A percentile compares a stretch with the other conserved stretches of the same genome.
Evolutionary conservation across 2,113 vertebrate genomes (phyloP).

Genomic region (Aepyceros melampus): DNA sequence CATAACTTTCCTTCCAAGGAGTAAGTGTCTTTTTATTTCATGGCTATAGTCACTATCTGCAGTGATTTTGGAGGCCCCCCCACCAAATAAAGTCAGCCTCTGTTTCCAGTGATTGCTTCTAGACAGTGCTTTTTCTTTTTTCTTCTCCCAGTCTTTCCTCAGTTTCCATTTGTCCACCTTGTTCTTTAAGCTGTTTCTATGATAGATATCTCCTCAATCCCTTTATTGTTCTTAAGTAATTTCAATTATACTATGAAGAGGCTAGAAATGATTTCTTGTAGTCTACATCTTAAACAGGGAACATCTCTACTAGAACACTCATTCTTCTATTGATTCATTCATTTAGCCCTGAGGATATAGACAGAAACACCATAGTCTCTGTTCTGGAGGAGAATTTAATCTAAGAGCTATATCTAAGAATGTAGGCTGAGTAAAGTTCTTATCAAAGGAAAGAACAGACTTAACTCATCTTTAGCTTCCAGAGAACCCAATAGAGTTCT

Average conservation of each 20-base stretch:
- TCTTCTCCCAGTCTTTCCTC: background rate
- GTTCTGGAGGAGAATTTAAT: background rate
- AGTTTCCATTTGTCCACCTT: background rate
- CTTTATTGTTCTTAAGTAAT: background rate
- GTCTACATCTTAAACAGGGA: background rate
- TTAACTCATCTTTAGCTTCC: background rate
- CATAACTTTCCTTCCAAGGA: background rate
- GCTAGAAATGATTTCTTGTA: background rate
- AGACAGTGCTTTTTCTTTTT: background rate
- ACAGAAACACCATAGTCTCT: background rate
- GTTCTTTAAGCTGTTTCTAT: background rate
- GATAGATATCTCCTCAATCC: background rate
- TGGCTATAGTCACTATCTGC: background rate
- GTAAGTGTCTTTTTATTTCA: background rate
- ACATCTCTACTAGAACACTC: background rate
- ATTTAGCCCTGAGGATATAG: background rate
- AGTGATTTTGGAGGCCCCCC: background rate
- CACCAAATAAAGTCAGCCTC: background rate
- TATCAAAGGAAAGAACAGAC: background rate
- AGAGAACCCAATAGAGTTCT: background rate
- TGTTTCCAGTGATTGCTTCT: constrained; percentile 2
- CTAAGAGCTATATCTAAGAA: constrained; percentile 17
- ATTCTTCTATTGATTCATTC: background rate
- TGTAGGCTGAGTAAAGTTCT: background rate
- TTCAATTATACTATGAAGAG: background rate